Evolutionary conservation across 2,113 vertebrate species (phyloP).

Genomic region (Sprattus sprattus): DNA sequence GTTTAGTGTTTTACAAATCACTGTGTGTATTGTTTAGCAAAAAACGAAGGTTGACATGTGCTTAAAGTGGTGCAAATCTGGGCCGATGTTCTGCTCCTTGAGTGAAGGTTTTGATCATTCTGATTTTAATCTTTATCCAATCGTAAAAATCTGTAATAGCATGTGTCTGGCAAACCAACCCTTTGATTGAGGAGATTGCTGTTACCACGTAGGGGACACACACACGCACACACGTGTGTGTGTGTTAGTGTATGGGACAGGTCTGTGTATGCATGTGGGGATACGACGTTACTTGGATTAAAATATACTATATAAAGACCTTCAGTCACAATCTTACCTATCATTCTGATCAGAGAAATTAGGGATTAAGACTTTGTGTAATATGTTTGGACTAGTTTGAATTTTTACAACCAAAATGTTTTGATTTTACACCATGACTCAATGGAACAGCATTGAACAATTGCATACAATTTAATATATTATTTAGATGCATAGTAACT

Average conservation of each 20-base stretch:
- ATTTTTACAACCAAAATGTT: no score
- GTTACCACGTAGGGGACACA: neutral
- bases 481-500: no score
- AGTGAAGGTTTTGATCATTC: no score
- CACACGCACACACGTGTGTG: neutral
- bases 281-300: neutral
- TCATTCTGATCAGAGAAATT: neutral
- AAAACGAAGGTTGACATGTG: no score
- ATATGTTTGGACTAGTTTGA: no score
- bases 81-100: no score
- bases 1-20: no score
- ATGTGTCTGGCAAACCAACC: no score
- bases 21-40: no score
- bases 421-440: neutral
- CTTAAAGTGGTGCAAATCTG: no score
- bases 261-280: neutral
- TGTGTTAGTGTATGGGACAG: neutral
- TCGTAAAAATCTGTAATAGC: no score
- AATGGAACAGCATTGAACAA: neutral
- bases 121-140: no score
- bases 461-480: neutral
- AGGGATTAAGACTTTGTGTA: neutral
- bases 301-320: neutral
- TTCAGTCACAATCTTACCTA: neutral
- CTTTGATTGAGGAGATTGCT: neutral